These are phyloP conservation scores for Hetaerina americana DNA, from an alignment of 1,140 invertebrate species.

Conservation along the genomic window DNA sequence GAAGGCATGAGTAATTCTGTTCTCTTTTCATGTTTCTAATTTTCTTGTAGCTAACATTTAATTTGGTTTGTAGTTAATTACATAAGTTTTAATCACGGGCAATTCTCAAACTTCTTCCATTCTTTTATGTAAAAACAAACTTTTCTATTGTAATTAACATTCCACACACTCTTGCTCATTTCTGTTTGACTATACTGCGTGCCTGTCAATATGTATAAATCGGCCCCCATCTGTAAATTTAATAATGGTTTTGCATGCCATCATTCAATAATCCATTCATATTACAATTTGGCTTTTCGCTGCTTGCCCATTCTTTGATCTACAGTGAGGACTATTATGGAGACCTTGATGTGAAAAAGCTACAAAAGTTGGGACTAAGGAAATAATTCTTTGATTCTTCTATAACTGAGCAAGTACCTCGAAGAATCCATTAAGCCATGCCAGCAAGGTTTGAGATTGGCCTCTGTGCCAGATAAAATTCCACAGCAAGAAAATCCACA, in stretches of 20 bases:
- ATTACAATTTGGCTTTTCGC: neutral
- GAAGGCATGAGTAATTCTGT: neutral
- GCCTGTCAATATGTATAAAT: no score
- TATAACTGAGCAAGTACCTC: neutral
- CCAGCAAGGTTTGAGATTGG: neutral
- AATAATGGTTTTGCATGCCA: no score
- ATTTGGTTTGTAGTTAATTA: no score
- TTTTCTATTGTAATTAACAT: no score
- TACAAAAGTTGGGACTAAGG: slow-evolving; percentile 51
- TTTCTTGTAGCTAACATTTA: neutral
- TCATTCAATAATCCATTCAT: neutral
- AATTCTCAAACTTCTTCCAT: no score
- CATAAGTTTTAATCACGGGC: no score
- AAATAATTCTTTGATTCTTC: neutral
- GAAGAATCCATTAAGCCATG: neutral
- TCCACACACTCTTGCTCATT: no score
- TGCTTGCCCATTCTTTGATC: slow-evolving; percentile 20
- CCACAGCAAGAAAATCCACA: neutral
- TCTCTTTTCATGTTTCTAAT: neutral
- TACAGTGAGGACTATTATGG: slow-evolving; percentile 74
- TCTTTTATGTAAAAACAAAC: no score
- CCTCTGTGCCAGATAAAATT: neutral
- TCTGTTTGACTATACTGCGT: no score
- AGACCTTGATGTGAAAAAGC: slow-evolving; percentile 63
- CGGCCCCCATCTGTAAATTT: no score